phyloP scores from a whole-genome alignment of 2,888 invertebrate genomes.

The Standfussiana lucernea region DNA sequence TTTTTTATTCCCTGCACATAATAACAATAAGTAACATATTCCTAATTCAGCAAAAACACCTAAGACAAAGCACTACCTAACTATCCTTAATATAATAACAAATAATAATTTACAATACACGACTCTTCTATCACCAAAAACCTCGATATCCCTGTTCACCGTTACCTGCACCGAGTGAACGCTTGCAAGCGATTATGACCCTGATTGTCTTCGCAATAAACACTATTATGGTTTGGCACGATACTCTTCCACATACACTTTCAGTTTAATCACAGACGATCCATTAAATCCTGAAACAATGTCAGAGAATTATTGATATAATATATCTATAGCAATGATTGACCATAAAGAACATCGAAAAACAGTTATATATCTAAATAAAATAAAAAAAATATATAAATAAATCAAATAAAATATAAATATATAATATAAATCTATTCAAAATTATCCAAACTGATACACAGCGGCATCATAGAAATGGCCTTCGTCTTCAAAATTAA shows the following conservation, averaged over 20 bases:
- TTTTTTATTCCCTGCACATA: background rate
- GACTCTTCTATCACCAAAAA: conserved; percentile 61
- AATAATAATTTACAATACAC: conserved; percentile 63
- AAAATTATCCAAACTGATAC: too few species aligned
- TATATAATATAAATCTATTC: too few species aligned
- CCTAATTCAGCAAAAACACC: conserved; percentile 36
- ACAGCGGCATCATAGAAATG: too few species aligned
- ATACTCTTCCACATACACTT: conserved; percentile 59
- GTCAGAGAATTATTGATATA: too few species aligned
- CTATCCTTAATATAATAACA: conserved; percentile 59
- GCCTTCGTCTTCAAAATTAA: too few species aligned
- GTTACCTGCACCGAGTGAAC: conserved; percentile 68
- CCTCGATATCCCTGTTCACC: conserved; percentile 75
- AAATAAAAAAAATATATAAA: too few species aligned
- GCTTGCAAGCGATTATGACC: conserved; percentile 72
- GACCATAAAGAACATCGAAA: too few species aligned
- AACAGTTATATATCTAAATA: too few species aligned
- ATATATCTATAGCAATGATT: too few species aligned
- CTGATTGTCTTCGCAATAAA: conserved; percentile 72
- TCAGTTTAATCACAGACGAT: conserved; percentile 67
- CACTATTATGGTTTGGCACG: conserved; percentile 75
- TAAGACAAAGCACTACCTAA: conserved; percentile 58
- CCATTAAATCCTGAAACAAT: conserved; percentile 57
- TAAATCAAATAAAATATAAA: too few species aligned
- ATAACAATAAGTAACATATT: background rate